Evolutionary conservation across 35 echinoderm and acorn worm genomes (phyloP).

Genomic region (Apostichopus parvimensis): DNA sequence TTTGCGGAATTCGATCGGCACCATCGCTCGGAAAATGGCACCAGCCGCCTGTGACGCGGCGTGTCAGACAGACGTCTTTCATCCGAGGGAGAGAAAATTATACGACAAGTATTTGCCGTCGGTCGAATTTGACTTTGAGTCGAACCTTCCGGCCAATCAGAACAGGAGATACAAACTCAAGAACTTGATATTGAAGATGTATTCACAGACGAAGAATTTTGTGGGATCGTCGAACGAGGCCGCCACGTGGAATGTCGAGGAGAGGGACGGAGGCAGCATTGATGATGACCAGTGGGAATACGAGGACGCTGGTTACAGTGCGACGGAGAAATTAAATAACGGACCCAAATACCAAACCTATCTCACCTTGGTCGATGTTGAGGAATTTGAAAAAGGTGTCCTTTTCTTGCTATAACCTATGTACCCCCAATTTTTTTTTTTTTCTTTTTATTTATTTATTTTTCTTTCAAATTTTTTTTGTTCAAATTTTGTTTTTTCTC

Average conservation of each 20-base stretch:
- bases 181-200: slow-evolving; percentile 8
- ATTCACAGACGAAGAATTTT: slow-evolving; percentile 14
- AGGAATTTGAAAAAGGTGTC: slow-evolving; percentile 43
- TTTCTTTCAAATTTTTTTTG: too few relatives aligned
- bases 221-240: background rate
- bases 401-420: background rate
- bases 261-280: background rate
- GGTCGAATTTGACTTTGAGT: slow-evolving; percentile 57
- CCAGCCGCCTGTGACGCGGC: slow-evolving; percentile 7
- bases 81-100: background rate
- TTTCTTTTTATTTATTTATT: too few relatives aligned
- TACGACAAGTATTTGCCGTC: slow-evolving; percentile 11
- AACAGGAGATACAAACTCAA: background rate
- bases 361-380: slow-evolving; percentile 73
- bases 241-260: background rate
- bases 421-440: background rate
- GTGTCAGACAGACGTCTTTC: slow-evolving; percentile 8
- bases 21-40: slow-evolving; percentile 2
- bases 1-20: background rate
- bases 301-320: slow-evolving; percentile 60
- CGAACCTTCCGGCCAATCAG: background rate
- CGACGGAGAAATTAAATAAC: slow-evolving; percentile 53
- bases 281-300: background rate
- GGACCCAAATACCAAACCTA: slow-evolving; percentile 76
- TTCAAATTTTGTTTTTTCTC: too few relatives aligned